Conservation (phyloP, 2,797 vertebrate species). For the Enteromius unitaeniatus region DNA sequence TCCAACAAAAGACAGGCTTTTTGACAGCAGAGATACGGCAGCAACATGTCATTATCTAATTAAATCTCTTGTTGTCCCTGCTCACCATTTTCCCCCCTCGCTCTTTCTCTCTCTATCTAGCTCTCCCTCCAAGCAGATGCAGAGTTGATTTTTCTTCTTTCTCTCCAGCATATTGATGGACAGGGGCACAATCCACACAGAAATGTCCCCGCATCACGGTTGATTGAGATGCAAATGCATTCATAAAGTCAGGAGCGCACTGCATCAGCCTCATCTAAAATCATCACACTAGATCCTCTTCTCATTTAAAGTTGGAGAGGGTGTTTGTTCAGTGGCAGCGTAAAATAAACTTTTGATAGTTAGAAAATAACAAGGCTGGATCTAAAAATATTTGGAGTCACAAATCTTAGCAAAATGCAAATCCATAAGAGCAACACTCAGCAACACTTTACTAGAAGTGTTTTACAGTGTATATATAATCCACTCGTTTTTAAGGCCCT, state of each 20-base stretch:
- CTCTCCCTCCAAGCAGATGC: background rate
- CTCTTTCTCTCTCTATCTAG: constrained; percentile 19
- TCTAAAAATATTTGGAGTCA: constrained; percentile 7
- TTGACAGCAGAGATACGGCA: constrained; percentile 41
- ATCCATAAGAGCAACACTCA: background rate
- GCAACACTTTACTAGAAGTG: background rate
- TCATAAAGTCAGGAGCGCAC: constrained; percentile 30
- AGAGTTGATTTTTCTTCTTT: constrained; percentile 28
- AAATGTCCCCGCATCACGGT: constrained; percentile 4
- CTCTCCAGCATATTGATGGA: constrained; percentile 41
- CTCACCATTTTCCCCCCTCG: constrained; percentile 13
- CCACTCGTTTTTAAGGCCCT: background rate
- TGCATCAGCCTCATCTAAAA: constrained; percentile 38
- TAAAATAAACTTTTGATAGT: constrained; percentile 25
- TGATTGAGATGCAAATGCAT: constrained; percentile 56
- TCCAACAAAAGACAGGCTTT: constrained; percentile 26
- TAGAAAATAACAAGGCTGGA: constrained; percentile 15
- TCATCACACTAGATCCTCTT: constrained; percentile 28
- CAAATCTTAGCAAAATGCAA: constrained; percentile 16
- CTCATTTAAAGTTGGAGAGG: constrained; percentile 8
- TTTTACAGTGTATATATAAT: background rate
- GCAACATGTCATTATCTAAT: constrained; percentile 54
- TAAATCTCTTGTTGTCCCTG: constrained; percentile 50
- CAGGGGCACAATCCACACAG: constrained; percentile 32
- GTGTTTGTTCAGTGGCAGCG: constrained; percentile 10